Evolutionary conservation across 2,888 invertebrate genomes (phyloP).

Genomic region (Diplazon laetatorius): DNA sequence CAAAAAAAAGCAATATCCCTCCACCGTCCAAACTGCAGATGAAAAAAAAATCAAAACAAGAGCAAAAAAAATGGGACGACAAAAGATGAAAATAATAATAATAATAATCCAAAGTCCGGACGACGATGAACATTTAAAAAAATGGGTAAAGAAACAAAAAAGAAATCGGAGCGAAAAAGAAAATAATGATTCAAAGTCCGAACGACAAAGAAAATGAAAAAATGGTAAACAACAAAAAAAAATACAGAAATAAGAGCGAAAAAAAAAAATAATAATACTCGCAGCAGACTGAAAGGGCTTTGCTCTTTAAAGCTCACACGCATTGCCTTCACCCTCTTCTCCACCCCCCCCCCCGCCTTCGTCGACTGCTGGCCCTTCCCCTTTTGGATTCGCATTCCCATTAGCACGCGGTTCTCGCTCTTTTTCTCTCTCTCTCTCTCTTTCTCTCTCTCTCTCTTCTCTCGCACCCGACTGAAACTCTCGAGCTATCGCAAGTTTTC

Average conservation of each 20-base stretch:
- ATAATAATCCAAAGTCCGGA: neutral
- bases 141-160: too few species aligned
- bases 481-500: constrained; percentile 35
- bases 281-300: constrained; percentile 31
- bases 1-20: too few species aligned
- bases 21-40: too few species aligned
- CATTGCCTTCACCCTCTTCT: constrained; percentile 35
- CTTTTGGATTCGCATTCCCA: constrained; percentile 24
- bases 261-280: constrained; percentile 21
- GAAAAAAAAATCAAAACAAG: neutral
- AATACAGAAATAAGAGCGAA: too few species aligned
- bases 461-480: neutral
- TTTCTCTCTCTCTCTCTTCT: constrained; percentile 20
- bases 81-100: too few species aligned
- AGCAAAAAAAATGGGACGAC: neutral
- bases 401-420: neutral
- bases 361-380: too few species aligned
- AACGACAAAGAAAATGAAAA: neutral
- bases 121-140: neutral
- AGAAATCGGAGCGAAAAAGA: neutral
- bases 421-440: constrained; percentile 14
- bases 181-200: neutral
- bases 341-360: constrained; percentile 4
- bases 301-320: constrained; percentile 40
- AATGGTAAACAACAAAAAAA: constrained; percentile 14